phyloP scores from a whole-genome alignment of 2,113 vertebrate genomes.

The Ceyx margarethae region DNA sequence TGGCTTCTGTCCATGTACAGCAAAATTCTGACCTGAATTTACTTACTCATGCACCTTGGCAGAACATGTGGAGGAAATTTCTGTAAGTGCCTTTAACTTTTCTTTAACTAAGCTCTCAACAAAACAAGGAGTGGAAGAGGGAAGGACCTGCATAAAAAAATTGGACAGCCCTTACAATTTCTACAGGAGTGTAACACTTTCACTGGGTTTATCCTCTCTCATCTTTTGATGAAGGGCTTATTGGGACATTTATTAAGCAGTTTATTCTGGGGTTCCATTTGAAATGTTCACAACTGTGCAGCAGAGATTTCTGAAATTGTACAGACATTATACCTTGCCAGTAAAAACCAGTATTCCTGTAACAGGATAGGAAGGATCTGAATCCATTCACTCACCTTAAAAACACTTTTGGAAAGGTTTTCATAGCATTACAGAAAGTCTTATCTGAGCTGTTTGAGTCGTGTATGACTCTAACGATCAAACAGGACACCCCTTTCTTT shows the following conservation, averaged over 20 bases:
- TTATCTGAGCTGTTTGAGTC: neutral
- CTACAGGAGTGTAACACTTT: neutral
- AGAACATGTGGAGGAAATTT: slow-evolving; percentile 26
- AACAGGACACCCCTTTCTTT: neutral
- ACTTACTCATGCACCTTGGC: slow-evolving; percentile 24
- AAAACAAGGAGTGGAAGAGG: neutral
- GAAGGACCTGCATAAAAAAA: neutral
- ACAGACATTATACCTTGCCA: neutral
- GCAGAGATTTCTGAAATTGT: neutral
- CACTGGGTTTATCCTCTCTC: neutral
- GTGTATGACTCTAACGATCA: neutral
- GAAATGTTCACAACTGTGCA: neutral
- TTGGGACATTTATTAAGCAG: neutral
- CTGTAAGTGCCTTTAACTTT: slow-evolving; percentile 7
- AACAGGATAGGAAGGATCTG: neutral
- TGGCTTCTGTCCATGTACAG: slow-evolving; percentile 38
- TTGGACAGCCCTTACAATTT: neutral
- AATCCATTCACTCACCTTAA: neutral
- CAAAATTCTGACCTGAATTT: slow-evolving; percentile 37
- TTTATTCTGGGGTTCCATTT: neutral
- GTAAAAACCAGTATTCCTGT: neutral
- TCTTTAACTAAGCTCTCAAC: neutral
- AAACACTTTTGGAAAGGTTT: neutral
- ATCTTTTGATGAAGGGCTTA: neutral
- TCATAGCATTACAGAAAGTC: neutral